Evolutionary conservation across 2,888 invertebrate genomes (phyloP), one percentile per base, ranked within the genome.

Genomic region (Hemicrepidius hirtus): DNA sequence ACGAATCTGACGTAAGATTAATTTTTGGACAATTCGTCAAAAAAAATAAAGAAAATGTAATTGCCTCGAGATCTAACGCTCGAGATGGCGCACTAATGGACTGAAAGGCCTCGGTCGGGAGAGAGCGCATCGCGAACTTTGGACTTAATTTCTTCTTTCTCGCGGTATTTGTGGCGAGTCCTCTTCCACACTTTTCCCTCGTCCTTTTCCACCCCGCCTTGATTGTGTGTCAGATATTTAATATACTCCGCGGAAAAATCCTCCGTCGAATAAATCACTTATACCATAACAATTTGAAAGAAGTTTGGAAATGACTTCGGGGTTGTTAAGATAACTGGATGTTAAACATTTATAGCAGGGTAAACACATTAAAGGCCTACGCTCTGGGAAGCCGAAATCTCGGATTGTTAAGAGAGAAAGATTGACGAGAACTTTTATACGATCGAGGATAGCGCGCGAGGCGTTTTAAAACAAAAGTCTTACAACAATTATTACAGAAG

Each of bases 81-180:
- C 69, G 65, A 50, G 67, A 71, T 71, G 66, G 28, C 65, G 65
- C 59, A 66, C 71, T 71, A 71, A 71, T 71, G 71, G 71, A 67
- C 71, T 46, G 50, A 62, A 69, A 59, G 69, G 55, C 55, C 50
- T 63, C 55, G 60, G 49, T 37, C 50, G 37, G 41, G 69, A 69
- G 66, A 50, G 44, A 69, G 66, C 60, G 44, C 71, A 44, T 68
- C 63, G 37, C 57, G 59, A 68, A 73, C 41, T 73, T 69, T 20
- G 37, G 40, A 41, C 44, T 72, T 62, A 44, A 71, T 68, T 63
- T 63, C 60, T 71, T 65, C 66, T 59, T 50, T 67, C 67, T 62
- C 41, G 68, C 46, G 62, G 63, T 72, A 68, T 72, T 72, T 68
- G 72, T 57, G 72, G 72, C 12, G 63, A 60, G 57, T 57, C 65